These are phyloP conservation scores for Otus scops DNA, from an alignment of 2,797 vertebrate genomes.

Conservation along the genomic window DNA sequence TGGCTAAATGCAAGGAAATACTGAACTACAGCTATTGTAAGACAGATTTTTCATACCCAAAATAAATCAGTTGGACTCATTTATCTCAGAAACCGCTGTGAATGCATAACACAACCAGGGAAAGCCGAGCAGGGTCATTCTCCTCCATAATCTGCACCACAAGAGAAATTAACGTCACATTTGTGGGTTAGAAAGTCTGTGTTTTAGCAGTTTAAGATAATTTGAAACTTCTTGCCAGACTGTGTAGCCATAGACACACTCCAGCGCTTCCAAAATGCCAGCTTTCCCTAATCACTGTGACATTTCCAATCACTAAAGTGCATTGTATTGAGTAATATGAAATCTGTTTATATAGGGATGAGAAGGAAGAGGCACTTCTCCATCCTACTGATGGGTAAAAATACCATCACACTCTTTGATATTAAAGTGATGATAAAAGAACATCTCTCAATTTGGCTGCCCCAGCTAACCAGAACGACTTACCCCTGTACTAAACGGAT, in stretches of 20 bases:
- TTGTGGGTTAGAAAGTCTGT: not conserved
- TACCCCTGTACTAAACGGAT: not conserved
- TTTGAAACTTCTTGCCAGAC: not conserved
- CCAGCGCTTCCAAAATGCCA: not conserved
- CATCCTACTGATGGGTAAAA: not conserved
- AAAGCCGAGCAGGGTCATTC: not conserved
- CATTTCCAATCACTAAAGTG: slow-evolving; percentile 15
- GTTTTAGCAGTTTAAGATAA: slow-evolving; percentile 2
- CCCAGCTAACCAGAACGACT: not conserved
- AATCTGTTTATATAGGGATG: not conserved
- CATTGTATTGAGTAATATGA: not conserved
- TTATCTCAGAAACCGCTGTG: not conserved
- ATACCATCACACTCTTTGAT: not conserved
- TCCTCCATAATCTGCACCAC: not conserved
- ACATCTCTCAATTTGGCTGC: not conserved
- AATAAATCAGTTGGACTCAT: not conserved
- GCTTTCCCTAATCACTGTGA: slow-evolving; percentile 16
- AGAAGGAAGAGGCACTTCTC: not conserved
- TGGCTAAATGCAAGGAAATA: not conserved
- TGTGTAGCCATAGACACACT: not conserved
- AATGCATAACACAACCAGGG: not conserved
- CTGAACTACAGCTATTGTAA: not conserved
- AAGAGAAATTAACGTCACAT: not conserved
- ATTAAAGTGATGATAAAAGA: not conserved
- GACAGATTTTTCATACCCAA: not conserved